A percentile compares a stretch with the other conserved stretches of the same genome.
These are phyloP conservation scores for Phrynosoma platyrhinos DNA, from an alignment of 2,113 vertebrate species.

Conservation along the genomic window DNA sequence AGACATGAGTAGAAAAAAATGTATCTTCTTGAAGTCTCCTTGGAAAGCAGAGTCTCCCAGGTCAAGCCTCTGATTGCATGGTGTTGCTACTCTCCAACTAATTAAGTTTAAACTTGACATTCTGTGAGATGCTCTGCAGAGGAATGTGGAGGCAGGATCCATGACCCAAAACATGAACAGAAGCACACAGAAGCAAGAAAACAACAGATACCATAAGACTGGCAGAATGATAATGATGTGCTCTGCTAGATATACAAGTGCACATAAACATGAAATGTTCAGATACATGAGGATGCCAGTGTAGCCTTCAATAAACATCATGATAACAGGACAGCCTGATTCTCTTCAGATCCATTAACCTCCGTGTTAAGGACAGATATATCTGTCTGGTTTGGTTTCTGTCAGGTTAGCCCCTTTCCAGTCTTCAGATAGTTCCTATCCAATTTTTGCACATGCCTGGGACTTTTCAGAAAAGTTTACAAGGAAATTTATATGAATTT, in stretches of 20 bases:
- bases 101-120: slow-evolving; percentile 11
- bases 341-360: not conserved
- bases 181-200: not conserved
- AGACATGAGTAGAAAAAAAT: not conserved
- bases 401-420: not conserved
- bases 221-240: not conserved
- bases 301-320: not conserved
- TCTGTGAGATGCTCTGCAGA: not conserved
- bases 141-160: slow-evolving; percentile 7
- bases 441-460: not conserved
- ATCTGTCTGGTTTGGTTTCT: not conserved
- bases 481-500: not conserved
- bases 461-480: not conserved
- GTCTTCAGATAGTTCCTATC: not conserved
- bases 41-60: slow-evolving; percentile 15
- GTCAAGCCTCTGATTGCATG: not conserved
- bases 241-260: not conserved
- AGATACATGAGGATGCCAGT: not conserved
- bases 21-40: not conserved
- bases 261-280: not conserved
- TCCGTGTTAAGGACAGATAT: not conserved
- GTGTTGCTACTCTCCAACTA: not conserved
- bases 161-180: slow-evolving; percentile 6
- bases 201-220: not conserved
- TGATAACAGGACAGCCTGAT: not conserved